phyloP scores from a whole-genome alignment of 1,140 invertebrate species.

The Theocolax elegans region DNA sequence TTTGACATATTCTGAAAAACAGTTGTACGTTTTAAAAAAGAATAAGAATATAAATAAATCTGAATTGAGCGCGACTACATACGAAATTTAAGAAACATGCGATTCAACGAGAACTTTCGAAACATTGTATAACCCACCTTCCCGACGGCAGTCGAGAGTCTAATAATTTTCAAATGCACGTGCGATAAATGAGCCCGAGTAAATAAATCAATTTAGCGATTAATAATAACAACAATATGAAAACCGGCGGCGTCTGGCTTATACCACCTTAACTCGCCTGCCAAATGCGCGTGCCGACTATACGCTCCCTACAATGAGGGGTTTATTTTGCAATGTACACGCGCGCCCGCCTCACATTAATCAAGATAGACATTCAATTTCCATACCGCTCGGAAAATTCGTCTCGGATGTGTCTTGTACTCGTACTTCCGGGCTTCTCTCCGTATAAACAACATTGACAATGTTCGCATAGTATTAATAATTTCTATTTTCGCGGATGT shows the following conservation, averaged over 20 bases:
- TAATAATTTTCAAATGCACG: constrained; percentile 1
- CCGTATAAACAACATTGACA: not conserved
- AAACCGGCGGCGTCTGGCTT: not conserved
- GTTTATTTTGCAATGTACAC: not conserved
- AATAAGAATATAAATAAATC: too few species aligned
- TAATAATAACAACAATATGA: constrained; percentile 14
- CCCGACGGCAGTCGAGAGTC: too few species aligned
- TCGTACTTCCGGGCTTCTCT: not conserved
- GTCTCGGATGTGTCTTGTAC: too few species aligned
- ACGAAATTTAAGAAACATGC: too few species aligned
- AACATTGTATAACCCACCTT: not conserved
- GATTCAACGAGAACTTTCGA: too few species aligned
- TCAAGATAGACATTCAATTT: not conserved
- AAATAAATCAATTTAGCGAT: constrained; percentile 11
- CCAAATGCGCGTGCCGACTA: not conserved
- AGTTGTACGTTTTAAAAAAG: too few species aligned
- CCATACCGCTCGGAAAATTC: not conserved
- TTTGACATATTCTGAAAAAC: too few species aligned
- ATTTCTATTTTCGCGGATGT: not conserved
- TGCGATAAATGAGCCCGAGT: not conserved
- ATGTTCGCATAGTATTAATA: constrained; percentile 10
- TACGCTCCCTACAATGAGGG: not conserved
- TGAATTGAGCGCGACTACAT: too few species aligned
- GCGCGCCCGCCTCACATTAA: not conserved
- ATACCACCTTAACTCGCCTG: not conserved